Evolutionary conservation across 2,888 invertebrate genomes (phyloP), one percentile per base, ranked within the genome.

Genomic region (Spilosoma lubricipeda): DNA sequence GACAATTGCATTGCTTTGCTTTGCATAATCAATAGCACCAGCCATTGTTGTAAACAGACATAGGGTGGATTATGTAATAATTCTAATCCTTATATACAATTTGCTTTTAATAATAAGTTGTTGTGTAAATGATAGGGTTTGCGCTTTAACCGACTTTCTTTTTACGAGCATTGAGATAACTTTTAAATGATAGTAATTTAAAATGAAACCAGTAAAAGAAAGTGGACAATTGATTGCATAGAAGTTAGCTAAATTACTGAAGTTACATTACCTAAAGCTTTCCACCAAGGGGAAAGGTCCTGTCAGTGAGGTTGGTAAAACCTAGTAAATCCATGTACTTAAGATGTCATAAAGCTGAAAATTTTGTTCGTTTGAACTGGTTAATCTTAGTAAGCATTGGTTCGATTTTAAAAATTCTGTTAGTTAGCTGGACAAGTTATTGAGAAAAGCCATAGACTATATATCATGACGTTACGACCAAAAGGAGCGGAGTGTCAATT

Each of bases 1-100:
- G 91, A 91, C 93, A 91, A 92, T 91, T 93, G 94, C 94, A 94
- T 91, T 89, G 89, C 86, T 85, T 86, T 88, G 90, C 90, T 93
- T 93, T 94, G 94, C 95, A 94, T 94, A 94, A 94, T 94, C 94
- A 92, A 94, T 93, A 92, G 90, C 86, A 87, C 83, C 88, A 87
- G 85, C 87, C 86, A 88, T 88, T 88, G 90, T 92, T 92, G 90
- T 89, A 84, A 86, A 83, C 83, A 80, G 81, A 85, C 85, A 87
- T 88, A 79, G 89, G 90, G 92, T 88, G 88, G 86, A 86, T 86
- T 90, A 90, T 86, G 81, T 83, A 82, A 81, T 80, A 82, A 73
- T 68, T 71, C 66, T 48, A 77, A 77, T 78, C 74, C 63, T 79
- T 80, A 78, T 33, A 30, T 70, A 76, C 80, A 70, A 77, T 83